phyloP scores from a whole-genome alignment of 2,113 vertebrate genomes.

The Melanerpes formicivorus region DNA sequence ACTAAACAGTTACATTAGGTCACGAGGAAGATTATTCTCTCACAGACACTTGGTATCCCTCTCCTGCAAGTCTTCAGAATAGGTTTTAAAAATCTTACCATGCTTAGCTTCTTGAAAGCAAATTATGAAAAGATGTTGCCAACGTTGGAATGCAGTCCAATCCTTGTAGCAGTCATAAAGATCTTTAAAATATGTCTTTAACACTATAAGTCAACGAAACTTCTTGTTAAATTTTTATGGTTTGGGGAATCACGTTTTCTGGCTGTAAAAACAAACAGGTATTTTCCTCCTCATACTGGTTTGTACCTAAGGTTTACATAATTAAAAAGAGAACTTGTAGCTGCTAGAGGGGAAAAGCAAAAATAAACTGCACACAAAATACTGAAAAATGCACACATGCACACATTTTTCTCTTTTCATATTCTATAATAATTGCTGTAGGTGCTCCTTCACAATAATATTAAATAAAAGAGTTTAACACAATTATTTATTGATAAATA shows the following conservation, averaged over 20 bases:
- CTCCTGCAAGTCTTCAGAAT: neutral
- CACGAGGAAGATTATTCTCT: neutral
- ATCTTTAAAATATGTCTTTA: neutral
- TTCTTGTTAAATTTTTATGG: neutral
- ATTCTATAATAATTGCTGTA: neutral
- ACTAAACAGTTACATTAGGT: neutral
- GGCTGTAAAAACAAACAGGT: neutral
- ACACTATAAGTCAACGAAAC: neutral
- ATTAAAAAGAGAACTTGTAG: neutral
- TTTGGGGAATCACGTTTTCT: neutral
- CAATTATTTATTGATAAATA: neutral
- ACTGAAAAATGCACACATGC: neutral
- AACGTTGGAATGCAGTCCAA: neutral
- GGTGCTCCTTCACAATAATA: neutral
- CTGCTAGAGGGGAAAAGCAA: neutral
- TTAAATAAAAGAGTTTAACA: neutral
- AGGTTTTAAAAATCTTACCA: neutral
- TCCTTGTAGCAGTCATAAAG: neutral
- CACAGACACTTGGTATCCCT: neutral
- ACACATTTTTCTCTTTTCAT: neutral
- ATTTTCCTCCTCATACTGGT: neutral
- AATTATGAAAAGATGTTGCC: neutral
- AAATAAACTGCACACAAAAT: neutral
- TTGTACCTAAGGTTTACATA: neutral
- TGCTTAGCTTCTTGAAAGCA: neutral